Evolutionary conservation across 2,113 vertebrate genomes (phyloP).

Genomic region (Orycteropus afer): DNA sequence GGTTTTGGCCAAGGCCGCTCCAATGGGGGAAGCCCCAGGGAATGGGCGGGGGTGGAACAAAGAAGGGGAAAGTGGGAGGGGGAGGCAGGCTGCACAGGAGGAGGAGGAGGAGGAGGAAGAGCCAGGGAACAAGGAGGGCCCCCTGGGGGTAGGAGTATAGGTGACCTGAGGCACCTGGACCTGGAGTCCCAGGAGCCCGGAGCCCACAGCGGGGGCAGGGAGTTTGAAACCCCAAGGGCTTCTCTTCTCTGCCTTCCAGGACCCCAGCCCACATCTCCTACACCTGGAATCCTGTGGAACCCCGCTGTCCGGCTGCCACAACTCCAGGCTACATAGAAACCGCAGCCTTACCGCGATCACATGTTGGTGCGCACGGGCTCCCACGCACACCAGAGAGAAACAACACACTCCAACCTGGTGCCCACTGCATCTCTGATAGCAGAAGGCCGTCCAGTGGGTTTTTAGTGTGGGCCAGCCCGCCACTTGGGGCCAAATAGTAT

Average conservation of each 20-base stretch:
- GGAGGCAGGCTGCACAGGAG: not conserved
- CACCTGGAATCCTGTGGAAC: not conserved
- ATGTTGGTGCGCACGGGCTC: accelerated
- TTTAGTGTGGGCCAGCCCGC: not conserved
- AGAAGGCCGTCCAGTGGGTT: not conserved
- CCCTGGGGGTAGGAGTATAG: not conserved
- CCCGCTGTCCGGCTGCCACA: not conserved
- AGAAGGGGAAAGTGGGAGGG: constrained; percentile 49
- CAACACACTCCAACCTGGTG: not conserved
- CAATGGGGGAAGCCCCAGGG: constrained; percentile 74
- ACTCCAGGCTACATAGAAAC: not conserved
- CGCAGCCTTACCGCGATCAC: not conserved
- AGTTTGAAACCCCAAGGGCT: not conserved
- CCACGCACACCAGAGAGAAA: not conserved
- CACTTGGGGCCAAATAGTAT: not conserved
- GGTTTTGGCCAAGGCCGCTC: constrained; percentile 66
- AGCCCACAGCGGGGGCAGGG: not conserved
- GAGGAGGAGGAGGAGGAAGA: constrained; percentile 30
- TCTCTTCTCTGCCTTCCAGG: not conserved
- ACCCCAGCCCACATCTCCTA: not conserved
- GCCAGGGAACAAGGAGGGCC: not conserved
- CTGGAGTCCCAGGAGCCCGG: not conserved
- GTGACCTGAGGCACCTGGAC: not conserved
- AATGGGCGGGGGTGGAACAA: constrained; percentile 54
- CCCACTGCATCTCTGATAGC: not conserved